Conservation (phyloP, 2,888 invertebrate species). For the Noctua fimbriata region DNA sequence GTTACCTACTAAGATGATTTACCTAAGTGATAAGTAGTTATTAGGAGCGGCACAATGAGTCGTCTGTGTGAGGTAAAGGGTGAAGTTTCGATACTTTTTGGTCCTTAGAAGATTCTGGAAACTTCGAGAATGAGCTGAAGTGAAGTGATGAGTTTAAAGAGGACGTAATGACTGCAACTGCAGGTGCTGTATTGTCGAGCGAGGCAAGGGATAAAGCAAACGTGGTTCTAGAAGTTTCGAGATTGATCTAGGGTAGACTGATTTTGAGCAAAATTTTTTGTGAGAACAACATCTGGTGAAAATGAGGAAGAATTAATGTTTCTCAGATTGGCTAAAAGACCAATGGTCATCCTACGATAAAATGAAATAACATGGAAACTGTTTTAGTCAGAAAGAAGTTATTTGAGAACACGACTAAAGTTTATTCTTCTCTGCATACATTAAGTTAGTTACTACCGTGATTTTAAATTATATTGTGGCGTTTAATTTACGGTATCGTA, state of each 20-base stretch:
- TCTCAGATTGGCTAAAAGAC: not conserved
- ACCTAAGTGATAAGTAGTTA: not conserved
- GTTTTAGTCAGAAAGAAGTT: not conserved
- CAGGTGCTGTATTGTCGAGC: not conserved
- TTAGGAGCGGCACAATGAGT: not conserved
- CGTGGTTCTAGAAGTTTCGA: not conserved
- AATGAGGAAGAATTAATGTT: not conserved
- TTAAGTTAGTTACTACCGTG: constrained; percentile 29
- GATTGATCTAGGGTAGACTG: not conserved
- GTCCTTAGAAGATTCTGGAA: not conserved
- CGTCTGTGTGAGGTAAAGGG: not conserved
- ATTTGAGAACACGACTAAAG: not conserved
- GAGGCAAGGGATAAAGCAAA: not conserved
- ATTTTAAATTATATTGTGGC: constrained; percentile 29
- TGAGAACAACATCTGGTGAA: not conserved
- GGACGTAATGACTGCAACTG: not conserved
- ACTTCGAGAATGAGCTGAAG: not conserved
- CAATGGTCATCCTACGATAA: not conserved
- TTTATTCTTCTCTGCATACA: constrained; percentile 25
- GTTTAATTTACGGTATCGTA: constrained; percentile 43
- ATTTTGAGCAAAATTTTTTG: not conserved
- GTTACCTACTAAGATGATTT: no score
- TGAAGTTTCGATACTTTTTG: not conserved
- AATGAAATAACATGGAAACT: constrained; percentile 3
- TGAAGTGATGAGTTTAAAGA: not conserved